These are phyloP conservation scores for Trachymyrmex cornetzi DNA, from an alignment of 1,140 invertebrate genomes.

Conservation along the genomic window DNA sequence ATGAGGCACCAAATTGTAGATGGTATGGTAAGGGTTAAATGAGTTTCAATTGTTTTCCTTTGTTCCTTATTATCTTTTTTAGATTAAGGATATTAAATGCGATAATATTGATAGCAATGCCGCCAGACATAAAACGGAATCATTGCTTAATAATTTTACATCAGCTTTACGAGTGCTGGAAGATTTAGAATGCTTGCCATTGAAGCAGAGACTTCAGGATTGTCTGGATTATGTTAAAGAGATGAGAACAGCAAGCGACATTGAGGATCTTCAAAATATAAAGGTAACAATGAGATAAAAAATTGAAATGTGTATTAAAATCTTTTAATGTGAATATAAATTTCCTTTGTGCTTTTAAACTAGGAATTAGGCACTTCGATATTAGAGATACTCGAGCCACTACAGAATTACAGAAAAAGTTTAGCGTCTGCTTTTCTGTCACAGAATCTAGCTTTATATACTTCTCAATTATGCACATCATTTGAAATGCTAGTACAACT, in stretches of 20 bases:
- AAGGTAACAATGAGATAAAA: constrained; percentile 76
- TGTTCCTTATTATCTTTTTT: not conserved
- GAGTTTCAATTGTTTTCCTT: not conserved
- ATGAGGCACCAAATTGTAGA: no score
- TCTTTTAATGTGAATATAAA: constrained; percentile 27
- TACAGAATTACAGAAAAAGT: constrained; percentile 81
- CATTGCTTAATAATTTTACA: constrained; percentile 76
- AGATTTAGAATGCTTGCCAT: constrained; percentile 79
- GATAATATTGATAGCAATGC: constrained; percentile 45
- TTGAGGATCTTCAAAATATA: constrained; percentile 85
- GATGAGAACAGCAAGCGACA: constrained; percentile 82
- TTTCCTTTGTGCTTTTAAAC: constrained; percentile 47
- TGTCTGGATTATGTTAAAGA: constrained; percentile 82
- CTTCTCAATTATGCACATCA: constrained; percentile 80
- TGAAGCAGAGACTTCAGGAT: constrained; percentile 82
- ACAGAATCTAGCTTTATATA: constrained; percentile 81
- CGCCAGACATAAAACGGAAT: constrained; percentile 65
- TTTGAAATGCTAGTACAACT: constrained; percentile 82
- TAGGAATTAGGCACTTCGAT: constrained; percentile 83
- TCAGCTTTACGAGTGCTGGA: constrained; percentile 79
- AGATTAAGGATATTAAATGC: constrained; percentile 56
- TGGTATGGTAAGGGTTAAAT: no score
- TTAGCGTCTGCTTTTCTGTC: constrained; percentile 77
- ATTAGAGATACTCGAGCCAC: constrained; percentile 80
- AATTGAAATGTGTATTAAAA: constrained; percentile 10